Percentiles rank a stretch among this genome's conserved stretches.
phyloP scores from a whole-genome alignment of 2,888 invertebrate species.

The Corbicula japonica region DNA sequence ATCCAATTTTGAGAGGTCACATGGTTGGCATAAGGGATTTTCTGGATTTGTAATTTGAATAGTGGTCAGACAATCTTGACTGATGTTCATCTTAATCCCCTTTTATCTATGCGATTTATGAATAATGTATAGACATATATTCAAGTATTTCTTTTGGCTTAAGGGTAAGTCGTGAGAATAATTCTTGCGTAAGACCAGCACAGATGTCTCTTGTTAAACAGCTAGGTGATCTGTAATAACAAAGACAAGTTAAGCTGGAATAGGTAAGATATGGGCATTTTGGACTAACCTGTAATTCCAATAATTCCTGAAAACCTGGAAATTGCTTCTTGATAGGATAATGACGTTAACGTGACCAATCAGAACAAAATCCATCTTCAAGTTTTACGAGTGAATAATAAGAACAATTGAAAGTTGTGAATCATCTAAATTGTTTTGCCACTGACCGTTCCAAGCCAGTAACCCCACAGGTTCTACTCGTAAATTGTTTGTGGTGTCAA shows the following conservation, averaged over 20 bases:
- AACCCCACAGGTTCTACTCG: too few relatives aligned
- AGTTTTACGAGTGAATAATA: too few relatives aligned
- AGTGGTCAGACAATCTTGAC: constrained; percentile 38
- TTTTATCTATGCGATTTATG: constrained; percentile 57
- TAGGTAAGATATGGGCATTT: constrained; percentile 26
- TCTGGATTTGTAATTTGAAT: constrained; percentile 53
- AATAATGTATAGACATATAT: constrained; percentile 56
- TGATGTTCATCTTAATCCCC: constrained; percentile 33
- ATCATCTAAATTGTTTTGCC: too few relatives aligned
- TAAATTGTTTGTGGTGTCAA: too few relatives aligned
- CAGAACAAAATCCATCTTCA: too few relatives aligned
- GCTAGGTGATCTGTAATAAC: constrained; percentile 17
- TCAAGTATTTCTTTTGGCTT: constrained; percentile 56
- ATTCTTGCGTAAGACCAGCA: constrained; percentile 42
- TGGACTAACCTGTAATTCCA: constrained; percentile 24
- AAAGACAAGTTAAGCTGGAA: constrained; percentile 35
- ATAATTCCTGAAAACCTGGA: constrained; percentile 10
- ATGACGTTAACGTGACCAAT: too few relatives aligned
- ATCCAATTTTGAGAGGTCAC: constrained; percentile 49
- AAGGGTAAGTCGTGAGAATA: constrained; percentile 45
- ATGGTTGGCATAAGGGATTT: constrained; percentile 45
- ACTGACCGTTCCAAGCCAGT: too few relatives aligned
- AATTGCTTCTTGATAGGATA: constrained; percentile 26
- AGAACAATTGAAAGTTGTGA: too few relatives aligned
- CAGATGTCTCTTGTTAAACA: constrained; percentile 31